These are phyloP conservation scores for Leptobrachium ailaonicum DNA, from an alignment of 2,113 vertebrate genomes.

Conservation along the genomic window DNA sequence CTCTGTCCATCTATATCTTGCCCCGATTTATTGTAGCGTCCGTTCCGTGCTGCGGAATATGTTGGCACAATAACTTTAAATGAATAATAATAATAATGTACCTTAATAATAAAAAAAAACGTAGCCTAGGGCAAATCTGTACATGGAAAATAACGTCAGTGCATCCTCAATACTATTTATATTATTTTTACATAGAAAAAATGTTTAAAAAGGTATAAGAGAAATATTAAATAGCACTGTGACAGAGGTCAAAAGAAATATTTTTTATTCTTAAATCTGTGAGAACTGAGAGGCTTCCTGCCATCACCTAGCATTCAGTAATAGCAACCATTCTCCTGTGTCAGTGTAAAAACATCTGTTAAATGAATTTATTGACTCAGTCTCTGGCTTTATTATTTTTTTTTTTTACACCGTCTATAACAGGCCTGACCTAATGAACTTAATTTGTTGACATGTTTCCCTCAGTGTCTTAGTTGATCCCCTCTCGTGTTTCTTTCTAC, in stretches of 20 bases:
- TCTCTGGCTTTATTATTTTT: constrained; percentile 51
- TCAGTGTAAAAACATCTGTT: constrained; percentile 70
- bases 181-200: too few relatives aligned
- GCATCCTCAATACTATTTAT: too few relatives aligned
- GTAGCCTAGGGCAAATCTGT: too few relatives aligned
- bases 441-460: constrained; percentile 72
- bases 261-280: constrained; percentile 49
- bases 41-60: too few relatives aligned
- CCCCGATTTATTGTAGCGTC: too few relatives aligned
- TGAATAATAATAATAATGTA: too few relatives aligned
- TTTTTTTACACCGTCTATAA: constrained; percentile 66
- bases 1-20: too few relatives aligned
- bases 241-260: constrained; percentile 46
- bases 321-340: constrained; percentile 50
- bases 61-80: too few relatives aligned
- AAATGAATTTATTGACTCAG: constrained; percentile 70
- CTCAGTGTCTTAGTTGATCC: constrained; percentile 63
- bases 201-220: too few relatives aligned
- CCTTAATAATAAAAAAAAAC: too few relatives aligned
- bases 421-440: constrained; percentile 74
- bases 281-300: constrained; percentile 62
- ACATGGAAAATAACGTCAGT: too few relatives aligned
- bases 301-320: constrained; percentile 54
- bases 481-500: constrained; percentile 69
- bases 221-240: too few relatives aligned